These are phyloP conservation scores for Menura novaehollandiae DNA, from an alignment of 2,113 vertebrate species.

Conservation along the genomic window DNA sequence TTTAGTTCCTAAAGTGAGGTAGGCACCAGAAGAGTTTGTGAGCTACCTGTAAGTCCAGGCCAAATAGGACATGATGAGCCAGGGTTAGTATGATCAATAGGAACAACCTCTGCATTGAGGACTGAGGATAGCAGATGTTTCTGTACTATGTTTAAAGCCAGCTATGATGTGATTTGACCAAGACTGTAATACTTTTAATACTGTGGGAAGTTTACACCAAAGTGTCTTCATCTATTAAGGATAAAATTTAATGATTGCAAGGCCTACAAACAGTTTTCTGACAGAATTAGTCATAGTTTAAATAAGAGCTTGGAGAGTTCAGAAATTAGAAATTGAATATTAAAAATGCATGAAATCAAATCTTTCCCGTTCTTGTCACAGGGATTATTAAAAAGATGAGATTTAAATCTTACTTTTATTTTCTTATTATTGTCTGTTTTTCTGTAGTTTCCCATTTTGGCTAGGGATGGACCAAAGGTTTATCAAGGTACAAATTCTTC, in stretches of 20 bases:
- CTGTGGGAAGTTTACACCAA: not conserved
- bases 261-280: not conserved
- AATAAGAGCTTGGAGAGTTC: not conserved
- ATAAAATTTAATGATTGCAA: not conserved
- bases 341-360: not conserved
- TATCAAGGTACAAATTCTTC: not conserved
- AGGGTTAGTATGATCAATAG: not conserved
- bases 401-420: not conserved
- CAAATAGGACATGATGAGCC: not conserved
- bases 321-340: not conserved
- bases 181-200: constrained; percentile 4
- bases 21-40: not conserved
- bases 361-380: not conserved
- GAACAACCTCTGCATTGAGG: not conserved
- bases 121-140: not conserved
- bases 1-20: not conserved
- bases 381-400: not conserved
- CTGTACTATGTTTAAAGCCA: not conserved
- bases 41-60: not conserved
- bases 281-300: not conserved
- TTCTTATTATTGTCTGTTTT: not conserved
- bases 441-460: not conserved
- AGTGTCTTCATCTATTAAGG: not conserved
- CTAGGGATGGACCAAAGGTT: not conserved
- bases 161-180: not conserved